A percentile compares a stretch with the other conserved stretches of the same genome.
These are phyloP conservation scores for Oreochromis spilurus DNA, from an alignment of 2,113 vertebrate genomes.

Conservation along the genomic window DNA sequence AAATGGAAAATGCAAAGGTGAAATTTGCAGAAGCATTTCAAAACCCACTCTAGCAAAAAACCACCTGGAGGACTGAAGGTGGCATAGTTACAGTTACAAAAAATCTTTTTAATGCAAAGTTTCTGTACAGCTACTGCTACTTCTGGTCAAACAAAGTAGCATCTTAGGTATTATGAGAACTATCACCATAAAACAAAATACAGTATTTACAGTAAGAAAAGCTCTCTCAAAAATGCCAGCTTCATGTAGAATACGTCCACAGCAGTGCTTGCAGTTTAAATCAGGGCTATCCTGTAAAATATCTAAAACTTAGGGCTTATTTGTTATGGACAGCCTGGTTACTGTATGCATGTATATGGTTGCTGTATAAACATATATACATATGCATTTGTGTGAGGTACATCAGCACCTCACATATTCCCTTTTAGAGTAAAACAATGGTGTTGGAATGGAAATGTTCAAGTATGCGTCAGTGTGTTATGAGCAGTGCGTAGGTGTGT, in stretches of 20 bases:
- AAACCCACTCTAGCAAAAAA: background rate
- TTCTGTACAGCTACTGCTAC: background rate
- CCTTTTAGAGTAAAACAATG: background rate
- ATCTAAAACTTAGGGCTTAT: background rate
- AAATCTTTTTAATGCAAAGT: rapidly evolving
- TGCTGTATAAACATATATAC: background rate
- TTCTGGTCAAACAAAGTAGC: background rate
- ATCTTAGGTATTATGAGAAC: background rate
- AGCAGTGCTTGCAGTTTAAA: background rate
- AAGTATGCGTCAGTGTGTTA: background rate
- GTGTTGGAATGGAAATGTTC: background rate
- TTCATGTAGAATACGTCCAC: background rate
- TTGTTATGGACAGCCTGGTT: background rate
- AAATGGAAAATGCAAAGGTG: background rate
- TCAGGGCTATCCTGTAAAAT: background rate
- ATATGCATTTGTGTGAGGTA: background rate
- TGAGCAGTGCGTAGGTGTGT: conserved; percentile 35
- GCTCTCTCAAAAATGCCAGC: background rate
- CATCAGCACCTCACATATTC: background rate
- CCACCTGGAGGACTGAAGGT: background rate
- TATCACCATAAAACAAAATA: background rate
- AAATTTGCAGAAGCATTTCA: background rate
- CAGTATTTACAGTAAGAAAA: background rate
- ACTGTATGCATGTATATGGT: background rate
- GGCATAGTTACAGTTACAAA: background rate